Percentiles rank a stretch among this genome's conserved stretches.
Conservation (phyloP, 2,797 vertebrate species). For the Mycteria americana region DNA sequence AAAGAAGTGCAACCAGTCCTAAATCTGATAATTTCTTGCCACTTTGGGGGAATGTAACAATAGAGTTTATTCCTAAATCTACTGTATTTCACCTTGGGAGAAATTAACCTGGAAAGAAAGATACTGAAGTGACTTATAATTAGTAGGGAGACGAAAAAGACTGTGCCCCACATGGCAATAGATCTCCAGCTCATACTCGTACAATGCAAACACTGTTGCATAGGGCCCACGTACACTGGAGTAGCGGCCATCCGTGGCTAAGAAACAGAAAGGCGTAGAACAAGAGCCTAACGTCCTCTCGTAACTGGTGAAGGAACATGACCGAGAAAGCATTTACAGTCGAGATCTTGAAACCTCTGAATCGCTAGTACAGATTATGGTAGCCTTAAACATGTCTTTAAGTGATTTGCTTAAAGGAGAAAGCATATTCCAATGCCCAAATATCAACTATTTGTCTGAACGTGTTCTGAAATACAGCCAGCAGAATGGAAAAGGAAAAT, state of each 20-base stretch:
- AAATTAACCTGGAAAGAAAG: not conserved
- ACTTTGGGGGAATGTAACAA: not conserved
- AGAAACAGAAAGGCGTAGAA: no score
- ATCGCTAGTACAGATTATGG: not conserved
- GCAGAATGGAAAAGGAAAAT: not conserved
- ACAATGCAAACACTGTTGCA: fast-evolving
- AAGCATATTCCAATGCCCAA: not conserved
- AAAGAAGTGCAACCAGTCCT: not conserved
- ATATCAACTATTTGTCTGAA: not conserved
- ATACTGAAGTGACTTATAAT: not conserved
- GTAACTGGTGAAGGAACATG: not conserved
- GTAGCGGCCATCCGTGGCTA: fast-evolving
- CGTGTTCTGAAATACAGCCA: not conserved
- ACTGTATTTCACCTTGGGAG: not conserved
- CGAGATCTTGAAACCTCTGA: not conserved
- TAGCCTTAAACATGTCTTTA: not conserved
- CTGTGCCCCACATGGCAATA: no score
- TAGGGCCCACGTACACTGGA: fast-evolving
- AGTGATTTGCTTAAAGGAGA: not conserved
- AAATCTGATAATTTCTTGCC: not conserved
- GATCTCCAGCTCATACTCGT: not conserved
- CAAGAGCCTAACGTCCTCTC: not conserved
- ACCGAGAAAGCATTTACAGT: not conserved
- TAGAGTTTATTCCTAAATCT: not conserved
- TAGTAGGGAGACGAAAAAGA: not conserved